Conservation (phyloP, 2,888 invertebrate species). For the Ametastegia equiseti region DNA sequence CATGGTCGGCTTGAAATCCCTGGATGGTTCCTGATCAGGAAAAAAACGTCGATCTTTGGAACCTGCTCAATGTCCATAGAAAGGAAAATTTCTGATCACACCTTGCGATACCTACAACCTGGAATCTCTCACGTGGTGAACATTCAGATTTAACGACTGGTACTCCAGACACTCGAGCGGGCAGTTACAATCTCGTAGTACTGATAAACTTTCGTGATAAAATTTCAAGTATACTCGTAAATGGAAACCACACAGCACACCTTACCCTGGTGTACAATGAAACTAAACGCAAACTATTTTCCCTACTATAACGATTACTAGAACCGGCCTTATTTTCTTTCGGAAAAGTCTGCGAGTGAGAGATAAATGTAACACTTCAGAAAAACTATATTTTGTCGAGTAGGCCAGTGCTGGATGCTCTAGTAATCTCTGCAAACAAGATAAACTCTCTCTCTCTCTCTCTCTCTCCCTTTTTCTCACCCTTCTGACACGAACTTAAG, state of each 20-base stretch:
- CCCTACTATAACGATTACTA: conserved; percentile 1
- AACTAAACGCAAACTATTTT: neutral
- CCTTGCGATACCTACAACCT: neutral
- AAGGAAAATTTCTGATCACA: conserved; percentile 9
- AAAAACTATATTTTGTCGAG: conserved; percentile 8
- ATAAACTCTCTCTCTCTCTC: conserved; percentile 32
- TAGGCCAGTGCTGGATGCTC: neutral
- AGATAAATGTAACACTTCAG: neutral
- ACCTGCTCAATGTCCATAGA: neutral
- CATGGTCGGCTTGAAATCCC: neutral
- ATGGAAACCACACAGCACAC: neutral
- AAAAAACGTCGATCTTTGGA: neutral
- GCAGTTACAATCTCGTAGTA: conserved; percentile 33
- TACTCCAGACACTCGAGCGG: conserved; percentile 38
- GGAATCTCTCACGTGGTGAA: neutral
- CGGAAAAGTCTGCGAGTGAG: neutral
- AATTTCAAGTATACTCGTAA: conserved; percentile 35
- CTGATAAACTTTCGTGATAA: conserved; percentile 42
- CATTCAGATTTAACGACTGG: conserved; percentile 40
- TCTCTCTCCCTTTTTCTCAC: too few species aligned
- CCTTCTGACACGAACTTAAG: conserved; percentile 29
- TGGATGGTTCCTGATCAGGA: neutral
- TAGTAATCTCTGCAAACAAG: conserved; percentile 36
- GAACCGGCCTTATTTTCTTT: neutral
- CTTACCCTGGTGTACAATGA: neutral